Evolutionary conservation across 2,888 invertebrate genomes (phyloP).

Genomic region (Homarus gammarus): DNA sequence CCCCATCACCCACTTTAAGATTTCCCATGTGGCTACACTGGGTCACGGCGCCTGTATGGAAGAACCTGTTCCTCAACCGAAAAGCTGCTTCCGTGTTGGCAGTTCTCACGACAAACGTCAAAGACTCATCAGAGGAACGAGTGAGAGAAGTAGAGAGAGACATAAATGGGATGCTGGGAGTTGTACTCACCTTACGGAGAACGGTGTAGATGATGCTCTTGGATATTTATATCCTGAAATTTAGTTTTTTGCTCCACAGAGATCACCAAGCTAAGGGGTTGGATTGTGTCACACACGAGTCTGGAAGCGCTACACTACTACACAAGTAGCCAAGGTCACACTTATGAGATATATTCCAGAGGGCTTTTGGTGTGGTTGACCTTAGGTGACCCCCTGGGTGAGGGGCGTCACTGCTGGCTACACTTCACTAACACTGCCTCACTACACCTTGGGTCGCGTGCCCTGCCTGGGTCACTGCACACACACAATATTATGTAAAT

Average conservation of each 20-base stretch:
- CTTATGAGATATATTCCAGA: conserved; percentile 6
- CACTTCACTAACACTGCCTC: conserved; percentile 31
- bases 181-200: conserved; percentile 22
- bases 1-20: not conserved
- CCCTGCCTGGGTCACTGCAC: not conserved
- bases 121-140: too few species aligned
- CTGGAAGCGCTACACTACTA: not conserved
- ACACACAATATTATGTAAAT: conserved; percentile 24
- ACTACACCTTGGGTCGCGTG: conserved; percentile 7
- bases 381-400: conserved; percentile 1
- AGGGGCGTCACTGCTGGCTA: not conserved
- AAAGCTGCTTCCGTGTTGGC: too few species aligned
- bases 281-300: not conserved
- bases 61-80: too few species aligned
- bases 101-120: too few species aligned
- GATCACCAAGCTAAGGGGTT: not conserved
- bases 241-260: not conserved
- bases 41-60: not conserved
- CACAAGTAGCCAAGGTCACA: conserved; percentile 11
- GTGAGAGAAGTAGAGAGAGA: too few species aligned
- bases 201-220: not conserved
- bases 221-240: conserved; percentile 6
- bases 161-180: too few species aligned
- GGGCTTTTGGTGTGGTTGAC: not conserved
- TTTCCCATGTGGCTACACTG: not conserved